A percentile compares a stretch with the other conserved stretches of the same genome.
Conservation (phyloP, 2,797 vertebrate genomes). For the Holocentrus rufus region DNA sequence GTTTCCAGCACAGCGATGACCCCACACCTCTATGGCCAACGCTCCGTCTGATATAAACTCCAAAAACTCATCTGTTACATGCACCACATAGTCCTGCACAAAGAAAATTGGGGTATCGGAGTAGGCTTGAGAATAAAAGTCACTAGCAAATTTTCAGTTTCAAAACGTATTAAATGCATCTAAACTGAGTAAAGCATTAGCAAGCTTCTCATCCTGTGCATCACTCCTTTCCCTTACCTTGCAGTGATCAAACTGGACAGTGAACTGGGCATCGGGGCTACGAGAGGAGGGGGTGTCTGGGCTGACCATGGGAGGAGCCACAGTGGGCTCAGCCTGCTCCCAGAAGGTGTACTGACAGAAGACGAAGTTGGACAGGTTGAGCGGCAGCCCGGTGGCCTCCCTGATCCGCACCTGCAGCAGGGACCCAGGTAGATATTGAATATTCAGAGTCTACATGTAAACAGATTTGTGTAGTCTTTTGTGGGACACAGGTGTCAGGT, state of each 20-base stretch:
- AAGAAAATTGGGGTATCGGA: conserved; percentile 13
- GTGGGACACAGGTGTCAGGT: no score
- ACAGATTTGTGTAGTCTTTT: no score
- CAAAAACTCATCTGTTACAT: conserved; percentile 94
- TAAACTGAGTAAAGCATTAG: background rate
- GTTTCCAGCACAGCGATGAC: conserved; percentile 93
- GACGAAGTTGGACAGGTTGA: conserved; percentile 96
- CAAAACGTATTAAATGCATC: background rate
- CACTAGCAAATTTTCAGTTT: background rate
- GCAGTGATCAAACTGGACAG: conserved; percentile 93
- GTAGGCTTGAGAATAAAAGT: background rate
- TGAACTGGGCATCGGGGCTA: conserved; percentile 88
- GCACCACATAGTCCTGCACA: conserved; percentile 90
- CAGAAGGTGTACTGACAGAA: conserved; percentile 99
- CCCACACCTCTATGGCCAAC: conserved; percentile 97
- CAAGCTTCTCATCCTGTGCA: background rate
- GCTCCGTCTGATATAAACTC: conserved; percentile 98
- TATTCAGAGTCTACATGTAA: no score
- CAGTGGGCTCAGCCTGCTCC: conserved; percentile 90
- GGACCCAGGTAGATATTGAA: conserved; percentile 11
- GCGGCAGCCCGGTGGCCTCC: conserved; percentile 93
- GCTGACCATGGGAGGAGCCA: conserved; percentile 95
- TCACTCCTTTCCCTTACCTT: conserved; percentile 79
- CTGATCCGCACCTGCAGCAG: conserved; percentile 90
- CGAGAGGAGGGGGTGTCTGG: conserved; percentile 89